Conservation (phyloP, 2,797 vertebrate species). For the Liasis olivaceus region DNA sequence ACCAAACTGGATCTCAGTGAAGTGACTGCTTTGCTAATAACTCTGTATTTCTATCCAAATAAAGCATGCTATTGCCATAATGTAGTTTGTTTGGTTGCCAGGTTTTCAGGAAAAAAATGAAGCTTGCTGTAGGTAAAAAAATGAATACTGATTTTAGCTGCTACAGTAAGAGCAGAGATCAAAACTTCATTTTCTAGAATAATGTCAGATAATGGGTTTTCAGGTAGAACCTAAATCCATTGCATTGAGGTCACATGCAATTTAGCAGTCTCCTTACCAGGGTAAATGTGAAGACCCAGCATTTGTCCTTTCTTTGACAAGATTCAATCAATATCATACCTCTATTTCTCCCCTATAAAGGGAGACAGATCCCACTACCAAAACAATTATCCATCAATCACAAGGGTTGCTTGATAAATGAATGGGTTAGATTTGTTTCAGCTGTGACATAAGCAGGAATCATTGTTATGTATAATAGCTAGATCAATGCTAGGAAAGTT, state of each 20-base stretch:
- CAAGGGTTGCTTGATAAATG: neutral
- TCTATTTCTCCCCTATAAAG: neutral
- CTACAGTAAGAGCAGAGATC: neutral
- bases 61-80: constrained; percentile 9
- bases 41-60: constrained; percentile 22
- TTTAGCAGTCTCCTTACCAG: neutral
- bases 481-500: too few relatives aligned
- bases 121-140: neutral
- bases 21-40: neutral
- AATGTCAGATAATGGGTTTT: neutral
- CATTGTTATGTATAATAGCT: too few relatives aligned
- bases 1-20: too few relatives aligned
- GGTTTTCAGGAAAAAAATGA: neutral
- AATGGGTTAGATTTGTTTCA: neutral
- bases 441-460: too few relatives aligned
- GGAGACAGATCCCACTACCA: neutral
- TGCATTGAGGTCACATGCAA: neutral
- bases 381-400: neutral
- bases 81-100: neutral
- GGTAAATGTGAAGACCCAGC: neutral
- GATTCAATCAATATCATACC: neutral
- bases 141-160: neutral
- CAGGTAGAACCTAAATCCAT: neutral
- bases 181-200: neutral
- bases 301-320: neutral